A percentile compares a stretch with the other conserved stretches of the same genome.
phyloP scores from a whole-genome alignment of 2,797 vertebrate genomes.

The Tokudaia muenninki region DNA sequence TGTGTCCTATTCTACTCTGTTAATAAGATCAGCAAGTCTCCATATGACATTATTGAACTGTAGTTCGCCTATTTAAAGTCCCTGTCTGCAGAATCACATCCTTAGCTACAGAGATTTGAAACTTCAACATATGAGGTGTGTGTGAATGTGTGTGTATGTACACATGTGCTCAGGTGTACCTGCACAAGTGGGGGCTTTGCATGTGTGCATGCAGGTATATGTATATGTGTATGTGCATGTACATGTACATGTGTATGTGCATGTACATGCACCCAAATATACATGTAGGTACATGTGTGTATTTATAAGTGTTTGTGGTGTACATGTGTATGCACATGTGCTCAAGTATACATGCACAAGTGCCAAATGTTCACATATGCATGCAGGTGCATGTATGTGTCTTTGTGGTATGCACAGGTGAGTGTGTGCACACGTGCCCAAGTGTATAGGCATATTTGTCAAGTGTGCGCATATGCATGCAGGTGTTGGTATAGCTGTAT shows the following conservation, averaged over 20 bases:
- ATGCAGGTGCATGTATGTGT: background rate
- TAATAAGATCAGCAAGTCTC: background rate
- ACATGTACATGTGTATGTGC: background rate
- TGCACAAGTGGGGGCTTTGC: background rate
- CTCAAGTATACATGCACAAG: background rate
- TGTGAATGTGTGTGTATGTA: background rate
- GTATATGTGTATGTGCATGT: too few species aligned
- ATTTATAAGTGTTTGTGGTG: background rate
- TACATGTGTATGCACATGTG: background rate
- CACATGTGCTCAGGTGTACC: background rate
- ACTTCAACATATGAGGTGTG: background rate
- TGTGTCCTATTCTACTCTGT: background rate
- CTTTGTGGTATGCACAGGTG: background rate
- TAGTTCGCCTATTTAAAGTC: background rate
- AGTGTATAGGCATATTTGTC: background rate
- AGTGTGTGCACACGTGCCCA: background rate
- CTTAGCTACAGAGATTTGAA: background rate
- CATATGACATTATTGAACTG: background rate
- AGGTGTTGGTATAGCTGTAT: background rate
- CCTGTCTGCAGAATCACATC: background rate
- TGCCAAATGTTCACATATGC: background rate
- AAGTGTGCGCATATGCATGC: too few species aligned
- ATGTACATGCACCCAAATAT: background rate
- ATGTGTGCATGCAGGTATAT: too few species aligned
- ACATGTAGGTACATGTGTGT: background rate